Percentiles rank a stretch among this genome's conserved stretches.
Evolutionary conservation across 2,113 vertebrate species (phyloP).

Genomic region (Anthoscopus minutus): DNA sequence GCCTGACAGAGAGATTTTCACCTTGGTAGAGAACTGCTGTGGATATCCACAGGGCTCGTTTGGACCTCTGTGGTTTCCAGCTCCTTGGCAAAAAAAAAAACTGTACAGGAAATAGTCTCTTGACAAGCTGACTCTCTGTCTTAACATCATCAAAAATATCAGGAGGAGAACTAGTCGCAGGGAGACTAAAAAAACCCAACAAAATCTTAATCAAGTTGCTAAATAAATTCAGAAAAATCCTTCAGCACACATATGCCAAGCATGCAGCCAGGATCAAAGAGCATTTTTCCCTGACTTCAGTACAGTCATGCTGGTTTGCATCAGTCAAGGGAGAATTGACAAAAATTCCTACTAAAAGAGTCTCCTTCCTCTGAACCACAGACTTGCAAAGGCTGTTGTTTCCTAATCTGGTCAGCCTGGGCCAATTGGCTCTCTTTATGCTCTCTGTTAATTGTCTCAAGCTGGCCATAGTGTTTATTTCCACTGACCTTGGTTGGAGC

Average conservation of each 20-base stretch:
- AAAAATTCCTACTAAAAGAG: background rate
- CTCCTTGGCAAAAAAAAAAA: background rate
- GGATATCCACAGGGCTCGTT: background rate
- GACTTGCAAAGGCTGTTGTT: background rate
- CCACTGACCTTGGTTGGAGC: background rate
- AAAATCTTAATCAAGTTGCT: background rate
- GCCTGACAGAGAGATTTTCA: background rate
- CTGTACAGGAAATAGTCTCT: background rate
- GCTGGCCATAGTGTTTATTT: conserved; percentile 1
- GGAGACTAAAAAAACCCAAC: background rate
- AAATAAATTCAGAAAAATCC: background rate
- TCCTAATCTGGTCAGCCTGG: background rate
- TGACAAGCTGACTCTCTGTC: background rate
- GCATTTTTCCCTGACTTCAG: background rate
- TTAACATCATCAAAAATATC: background rate
- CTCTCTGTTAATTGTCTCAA: conserved; percentile 26
- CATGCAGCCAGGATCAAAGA: background rate
- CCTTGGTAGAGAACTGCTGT: background rate
- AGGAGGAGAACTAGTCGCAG: background rate
- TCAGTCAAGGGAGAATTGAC: background rate
- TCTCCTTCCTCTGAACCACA: background rate
- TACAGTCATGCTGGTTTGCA: background rate
- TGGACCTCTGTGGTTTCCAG: background rate
- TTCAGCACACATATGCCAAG: background rate
- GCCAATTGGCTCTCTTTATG: background rate